phyloP scores from a whole-genome alignment of 2,797 vertebrate species.

The Carcharodon carcharias region DNA sequence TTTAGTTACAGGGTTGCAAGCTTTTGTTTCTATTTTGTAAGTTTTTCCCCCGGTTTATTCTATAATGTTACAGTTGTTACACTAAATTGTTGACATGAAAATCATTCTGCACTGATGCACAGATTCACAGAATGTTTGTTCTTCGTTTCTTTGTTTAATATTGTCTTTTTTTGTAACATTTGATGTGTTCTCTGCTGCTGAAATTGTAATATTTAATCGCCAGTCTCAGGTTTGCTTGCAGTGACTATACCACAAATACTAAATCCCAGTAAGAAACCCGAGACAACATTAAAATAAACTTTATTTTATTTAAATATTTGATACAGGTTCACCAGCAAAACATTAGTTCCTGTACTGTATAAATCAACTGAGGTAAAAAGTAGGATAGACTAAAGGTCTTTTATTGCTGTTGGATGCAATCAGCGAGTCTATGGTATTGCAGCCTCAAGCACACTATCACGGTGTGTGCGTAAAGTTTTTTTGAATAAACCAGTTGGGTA shows the following conservation, averaged over 20 bases:
- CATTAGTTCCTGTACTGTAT: constrained; percentile 25
- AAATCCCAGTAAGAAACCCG: constrained; percentile 10
- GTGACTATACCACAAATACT: constrained; percentile 22
- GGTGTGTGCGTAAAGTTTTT: not conserved
- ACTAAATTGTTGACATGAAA: constrained; percentile 35
- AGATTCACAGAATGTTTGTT: constrained; percentile 37
- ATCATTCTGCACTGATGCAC: constrained; percentile 37
- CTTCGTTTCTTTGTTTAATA: constrained; percentile 36
- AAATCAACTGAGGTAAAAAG: constrained; percentile 25
- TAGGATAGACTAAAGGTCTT: not conserved
- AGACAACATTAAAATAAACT: constrained; percentile 34
- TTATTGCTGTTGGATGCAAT: constrained; percentile 19
- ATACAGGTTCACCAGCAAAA: constrained; percentile 36
- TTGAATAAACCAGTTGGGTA: not conserved
- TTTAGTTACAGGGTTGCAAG: constrained; percentile 19
- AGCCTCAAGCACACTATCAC: not conserved
- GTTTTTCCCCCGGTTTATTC: constrained; percentile 27
- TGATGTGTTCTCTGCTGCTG: constrained; percentile 38
- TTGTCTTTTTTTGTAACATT: constrained; percentile 36
- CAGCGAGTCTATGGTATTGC: constrained; percentile 5
- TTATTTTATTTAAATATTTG: constrained; percentile 38
- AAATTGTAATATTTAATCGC: constrained; percentile 36
- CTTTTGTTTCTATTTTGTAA: constrained; percentile 18
- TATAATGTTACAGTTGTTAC: constrained; percentile 13
- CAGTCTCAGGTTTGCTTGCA: constrained; percentile 33